A percentile compares a stretch with the other conserved stretches of the same genome.
phyloP scores from a whole-genome alignment of 2,113 vertebrate genomes.

The Campylomormyrus tamandua region DNA sequence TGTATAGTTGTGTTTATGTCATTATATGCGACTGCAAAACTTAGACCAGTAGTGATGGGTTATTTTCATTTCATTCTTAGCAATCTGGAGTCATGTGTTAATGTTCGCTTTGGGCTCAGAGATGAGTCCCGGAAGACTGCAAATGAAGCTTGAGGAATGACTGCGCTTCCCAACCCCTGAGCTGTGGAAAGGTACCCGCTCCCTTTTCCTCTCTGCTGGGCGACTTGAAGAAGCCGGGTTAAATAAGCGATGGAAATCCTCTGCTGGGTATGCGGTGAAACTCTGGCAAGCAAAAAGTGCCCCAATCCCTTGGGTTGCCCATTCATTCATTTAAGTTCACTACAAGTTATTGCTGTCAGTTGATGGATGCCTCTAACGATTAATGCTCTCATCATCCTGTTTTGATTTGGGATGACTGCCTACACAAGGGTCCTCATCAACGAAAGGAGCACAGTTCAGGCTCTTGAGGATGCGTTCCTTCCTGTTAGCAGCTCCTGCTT shows the following conservation, averaged over 20 bases:
- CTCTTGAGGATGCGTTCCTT: constrained; percentile 1
- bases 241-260: not conserved
- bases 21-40: not conserved
- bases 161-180: not conserved
- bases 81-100: not conserved
- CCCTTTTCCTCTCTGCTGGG: not conserved
- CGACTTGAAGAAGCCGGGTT: not conserved
- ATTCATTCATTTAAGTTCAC: constrained; percentile 9
- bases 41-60: not conserved
- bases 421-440: constrained; percentile 32
- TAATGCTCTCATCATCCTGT: constrained; percentile 19
- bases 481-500: not conserved
- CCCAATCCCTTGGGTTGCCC: not conserved
- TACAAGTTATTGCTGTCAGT: not conserved
- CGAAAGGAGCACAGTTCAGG: constrained; percentile 19
- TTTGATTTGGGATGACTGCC: constrained; percentile 25
- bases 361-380: constrained; percentile 10
- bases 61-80: not conserved
- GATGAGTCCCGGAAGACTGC: not conserved
- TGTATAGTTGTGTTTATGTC: not conserved
- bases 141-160: not conserved
- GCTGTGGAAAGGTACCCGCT: not conserved
- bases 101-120: not conserved
- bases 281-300: not conserved
- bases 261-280: not conserved